Conservation (phyloP, 2,888 invertebrate species). For the Drosophila phalerata region DNA sequence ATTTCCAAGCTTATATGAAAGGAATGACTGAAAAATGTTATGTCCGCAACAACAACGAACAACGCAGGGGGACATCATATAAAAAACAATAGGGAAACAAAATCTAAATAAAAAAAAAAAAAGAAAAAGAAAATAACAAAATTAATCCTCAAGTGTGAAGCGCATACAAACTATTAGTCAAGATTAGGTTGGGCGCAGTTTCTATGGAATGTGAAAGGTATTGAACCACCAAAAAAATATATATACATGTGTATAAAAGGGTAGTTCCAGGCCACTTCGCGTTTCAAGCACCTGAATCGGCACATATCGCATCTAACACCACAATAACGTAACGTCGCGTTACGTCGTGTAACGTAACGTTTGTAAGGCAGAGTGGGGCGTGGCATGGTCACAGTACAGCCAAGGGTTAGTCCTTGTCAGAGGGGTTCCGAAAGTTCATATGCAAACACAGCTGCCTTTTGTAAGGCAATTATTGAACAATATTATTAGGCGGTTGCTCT, state of each 20-base stretch:
- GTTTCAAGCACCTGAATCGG: slow-evolving; percentile 65
- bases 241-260: slow-evolving; percentile 18
- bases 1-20: slow-evolving; percentile 71
- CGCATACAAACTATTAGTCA: slow-evolving; percentile 83
- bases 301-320: slow-evolving; percentile 32
- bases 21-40: slow-evolving; percentile 66
- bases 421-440: slow-evolving; percentile 41
- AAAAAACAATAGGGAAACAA: slow-evolving; percentile 37
- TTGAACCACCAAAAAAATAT: no score
- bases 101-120: slow-evolving; percentile 17
- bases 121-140: slow-evolving; percentile 58
- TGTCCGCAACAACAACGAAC: slow-evolving; percentile 62
- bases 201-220: slow-evolving; percentile 31
- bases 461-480: slow-evolving; percentile 62
- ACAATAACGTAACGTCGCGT: slow-evolving; percentile 3
- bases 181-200: slow-evolving; percentile 73
- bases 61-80: slow-evolving; percentile 23
- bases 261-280: slow-evolving; percentile 58
- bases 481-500: slow-evolving; percentile 54
- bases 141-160: slow-evolving; percentile 80
- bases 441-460: slow-evolving; percentile 76
- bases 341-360: neutral
- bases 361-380: slow-evolving; percentile 38
- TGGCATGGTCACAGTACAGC: slow-evolving; percentile 37
- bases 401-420: slow-evolving; percentile 37